Base-by-base conservation (phyloP, 2,797 vertebrate genomes). In the Hydrophis major region DNA sequence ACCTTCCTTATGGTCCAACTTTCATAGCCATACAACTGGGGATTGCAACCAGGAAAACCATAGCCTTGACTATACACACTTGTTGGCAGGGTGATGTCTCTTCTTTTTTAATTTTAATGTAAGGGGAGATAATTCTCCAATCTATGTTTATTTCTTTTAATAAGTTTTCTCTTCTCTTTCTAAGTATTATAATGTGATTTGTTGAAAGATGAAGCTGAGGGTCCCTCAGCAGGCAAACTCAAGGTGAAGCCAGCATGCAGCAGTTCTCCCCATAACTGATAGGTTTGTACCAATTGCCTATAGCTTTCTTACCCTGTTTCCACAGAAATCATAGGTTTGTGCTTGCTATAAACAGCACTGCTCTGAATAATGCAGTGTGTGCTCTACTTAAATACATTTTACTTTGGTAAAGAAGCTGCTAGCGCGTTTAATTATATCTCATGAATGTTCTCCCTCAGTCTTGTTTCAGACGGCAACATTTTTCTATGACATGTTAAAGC, bases 271-370 rank as follows among this genome's bases (percentile, higher is more conserved):
- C 93, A 95, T 57, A 92, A 25, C 57, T 95, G 92, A 89, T 0
- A 0, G 91, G 2, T 6, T 91, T 86, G 86, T 27, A 25, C 83
- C 88, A 91, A 61, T 95, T 96, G 93, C 95, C 93, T 95, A 56
- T 61, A 90, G 88, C 10, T 95, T 95, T 96, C 88, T 95, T 92
- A 96, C 89, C 95, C 94, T 94, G 95, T 97, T 97, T 97, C 94
- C 94, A 96, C 95, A 96, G 96, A 97, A 97, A 96, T 92, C 66
- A 92, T 27, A 47, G 94, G 93, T 94, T 90, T 4, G 28, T 2
- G 12, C 91, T 95, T 89, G 93, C 90, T 94, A 89, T 93, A 95
- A 95, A 83, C 22, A 93, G 89, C 89, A 57, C 91, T 94, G 94
- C 95, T 95, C 93, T 96, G 47, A 97, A 95, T 97, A 96, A 95